A percentile compares a stretch with the other conserved stretches of the same genome.
These are phyloP conservation scores for mouse (Mus musculus) DNA, from an alignment of 2,113 vertebrate genomes.

Conservation along the genomic window DNA sequence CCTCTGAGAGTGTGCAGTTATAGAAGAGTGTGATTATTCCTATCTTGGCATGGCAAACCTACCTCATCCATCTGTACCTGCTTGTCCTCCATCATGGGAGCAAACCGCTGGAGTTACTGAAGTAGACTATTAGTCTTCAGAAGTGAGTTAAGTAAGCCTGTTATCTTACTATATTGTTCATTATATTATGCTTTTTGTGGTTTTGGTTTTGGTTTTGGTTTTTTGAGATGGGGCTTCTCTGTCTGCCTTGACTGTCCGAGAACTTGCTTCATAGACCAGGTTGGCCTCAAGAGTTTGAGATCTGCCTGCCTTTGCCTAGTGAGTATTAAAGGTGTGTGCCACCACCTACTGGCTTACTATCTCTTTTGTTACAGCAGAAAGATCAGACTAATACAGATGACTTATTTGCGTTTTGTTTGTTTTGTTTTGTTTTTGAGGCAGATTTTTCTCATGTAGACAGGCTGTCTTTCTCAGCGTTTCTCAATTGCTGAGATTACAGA, in stretches of 20 bases:
- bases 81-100: neutral
- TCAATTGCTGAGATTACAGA: neutral
- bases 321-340: neutral
- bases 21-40: neutral
- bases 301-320: neutral
- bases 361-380: neutral
- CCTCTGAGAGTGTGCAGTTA: neutral
- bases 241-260: neutral
- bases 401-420: neutral
- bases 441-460: neutral
- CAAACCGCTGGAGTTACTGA: neutral
- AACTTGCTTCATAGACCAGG: neutral
- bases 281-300: neutral
- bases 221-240: neutral
- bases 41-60: neutral
- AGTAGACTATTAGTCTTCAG: neutral
- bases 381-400: neutral
- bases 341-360: neutral
- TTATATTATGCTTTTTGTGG: neutral
- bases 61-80: neutral
- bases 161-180: neutral
- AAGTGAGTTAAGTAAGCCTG: neutral
- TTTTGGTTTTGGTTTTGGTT: neutral
- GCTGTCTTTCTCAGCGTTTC: neutral
- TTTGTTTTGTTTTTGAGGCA: neutral